Percentiles rank a stretch among this genome's conserved stretches.
Evolutionary conservation across 2,113 vertebrate genomes (phyloP).

Genomic region (Podocnemis expansa): DNA sequence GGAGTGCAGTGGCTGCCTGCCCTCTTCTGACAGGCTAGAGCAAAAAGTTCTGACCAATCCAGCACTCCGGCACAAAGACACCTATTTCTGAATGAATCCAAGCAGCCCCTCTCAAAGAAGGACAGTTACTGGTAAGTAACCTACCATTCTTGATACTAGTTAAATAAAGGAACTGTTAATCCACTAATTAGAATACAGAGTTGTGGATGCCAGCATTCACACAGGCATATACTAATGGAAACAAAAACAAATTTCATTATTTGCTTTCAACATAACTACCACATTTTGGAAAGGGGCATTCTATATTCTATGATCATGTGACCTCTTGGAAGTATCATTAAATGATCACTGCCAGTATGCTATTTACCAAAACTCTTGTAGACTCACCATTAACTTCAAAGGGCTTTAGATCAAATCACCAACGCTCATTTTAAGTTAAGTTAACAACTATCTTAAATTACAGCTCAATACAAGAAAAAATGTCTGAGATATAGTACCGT

Average conservation of each 20-base stretch:
- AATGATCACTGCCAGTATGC: neutral
- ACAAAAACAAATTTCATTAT: neutral
- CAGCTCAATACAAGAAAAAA: neutral
- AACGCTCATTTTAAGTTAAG: neutral
- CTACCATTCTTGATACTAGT: rapidly evolving
- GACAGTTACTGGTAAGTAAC: too few relatives aligned
- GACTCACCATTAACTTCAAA: neutral
- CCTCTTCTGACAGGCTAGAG: too few relatives aligned
- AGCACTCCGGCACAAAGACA: too few relatives aligned
- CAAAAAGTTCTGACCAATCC: too few relatives aligned
- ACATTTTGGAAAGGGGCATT: neutral
- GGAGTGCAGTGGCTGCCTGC: too few relatives aligned
- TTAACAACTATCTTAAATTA: neutral
- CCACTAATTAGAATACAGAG: neutral
- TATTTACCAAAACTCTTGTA: rapidly evolving
- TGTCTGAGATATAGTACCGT: neutral
- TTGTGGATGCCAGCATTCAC: rapidly evolving
- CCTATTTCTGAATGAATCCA: too few relatives aligned
- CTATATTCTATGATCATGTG: rapidly evolving
- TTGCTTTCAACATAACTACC: rapidly evolving
- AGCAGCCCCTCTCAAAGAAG: too few relatives aligned
- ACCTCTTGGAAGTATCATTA: rapidly evolving
- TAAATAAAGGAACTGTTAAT: neutral
- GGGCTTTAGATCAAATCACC: neutral
- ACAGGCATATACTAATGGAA: neutral